Evolutionary conservation across 2,113 vertebrate genomes (phyloP).

Genomic region (Crotalus tigris): DNA sequence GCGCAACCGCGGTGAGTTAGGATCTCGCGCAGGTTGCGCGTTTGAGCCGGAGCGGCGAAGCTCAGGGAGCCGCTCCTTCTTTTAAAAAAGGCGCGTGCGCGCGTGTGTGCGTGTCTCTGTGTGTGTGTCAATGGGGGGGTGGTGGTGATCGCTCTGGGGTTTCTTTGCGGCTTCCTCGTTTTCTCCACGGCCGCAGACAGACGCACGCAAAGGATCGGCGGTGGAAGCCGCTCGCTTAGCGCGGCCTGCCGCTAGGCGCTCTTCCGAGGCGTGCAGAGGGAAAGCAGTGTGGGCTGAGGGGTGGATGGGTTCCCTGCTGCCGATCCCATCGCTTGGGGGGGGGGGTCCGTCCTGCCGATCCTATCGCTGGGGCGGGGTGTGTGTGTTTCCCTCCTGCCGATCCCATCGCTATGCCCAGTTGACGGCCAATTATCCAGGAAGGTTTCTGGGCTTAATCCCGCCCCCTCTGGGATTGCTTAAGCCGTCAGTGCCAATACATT

Average conservation of each 20-base stretch:
- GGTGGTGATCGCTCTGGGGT: not conserved
- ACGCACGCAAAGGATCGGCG: not conserved
- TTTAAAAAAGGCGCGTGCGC: not conserved
- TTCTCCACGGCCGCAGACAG: not conserved
- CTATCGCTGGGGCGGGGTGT: not conserved
- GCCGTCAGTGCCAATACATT: not conserved
- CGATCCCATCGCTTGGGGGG: too few species aligned
- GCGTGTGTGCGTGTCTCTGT: not conserved
- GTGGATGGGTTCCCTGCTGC: too few species aligned
- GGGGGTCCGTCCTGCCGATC: too few species aligned
- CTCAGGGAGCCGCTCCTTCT: not conserved
- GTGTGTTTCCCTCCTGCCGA: not conserved
- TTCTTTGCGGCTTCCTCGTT: not conserved
- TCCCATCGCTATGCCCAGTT: not conserved
- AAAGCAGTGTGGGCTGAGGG: not conserved
- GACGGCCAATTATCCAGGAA: not conserved
- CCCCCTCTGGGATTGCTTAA: not conserved
- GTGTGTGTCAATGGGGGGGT: not conserved
- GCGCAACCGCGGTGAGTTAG: conserved; percentile 61
- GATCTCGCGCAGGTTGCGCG: not conserved
- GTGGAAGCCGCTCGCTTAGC: not conserved
- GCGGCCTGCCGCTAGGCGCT: not conserved
- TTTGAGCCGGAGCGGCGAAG: rapidly evolving
- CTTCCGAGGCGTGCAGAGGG: not conserved
- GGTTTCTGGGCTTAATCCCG: not conserved